Evolutionary conservation across 35 echinoderm and acorn worm genomes (phyloP).

Genomic region (Stichopus chloronotus): DNA sequence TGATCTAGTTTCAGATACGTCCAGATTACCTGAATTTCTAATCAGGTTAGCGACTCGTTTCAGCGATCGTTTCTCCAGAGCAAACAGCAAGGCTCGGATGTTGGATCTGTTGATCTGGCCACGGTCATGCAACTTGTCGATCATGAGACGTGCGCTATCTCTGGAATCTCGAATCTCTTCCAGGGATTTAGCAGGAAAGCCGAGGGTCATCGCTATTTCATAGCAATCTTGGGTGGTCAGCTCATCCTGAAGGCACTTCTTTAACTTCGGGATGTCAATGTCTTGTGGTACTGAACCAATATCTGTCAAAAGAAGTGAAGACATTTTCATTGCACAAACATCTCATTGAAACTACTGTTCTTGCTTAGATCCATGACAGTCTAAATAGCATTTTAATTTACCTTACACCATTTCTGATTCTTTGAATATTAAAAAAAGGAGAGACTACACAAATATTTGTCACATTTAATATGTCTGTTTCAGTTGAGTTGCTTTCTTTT

Average conservation of each 20-base stretch:
- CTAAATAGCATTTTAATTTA: no score
- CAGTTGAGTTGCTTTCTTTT: no score
- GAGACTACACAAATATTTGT: no score
- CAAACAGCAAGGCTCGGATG: conserved; percentile 6
- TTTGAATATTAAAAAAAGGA: no score
- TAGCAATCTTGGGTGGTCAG: neutral
- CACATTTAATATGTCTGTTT: no score
- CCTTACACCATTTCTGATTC: no score
- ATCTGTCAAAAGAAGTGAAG: neutral
- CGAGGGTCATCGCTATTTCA: neutral
- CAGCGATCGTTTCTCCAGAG: neutral
- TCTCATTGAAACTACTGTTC: no score
- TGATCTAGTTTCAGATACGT: neutral
- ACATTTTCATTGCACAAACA: neutral
- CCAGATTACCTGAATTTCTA: neutral
- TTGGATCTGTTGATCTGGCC: neutral
- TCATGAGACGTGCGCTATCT: neutral
- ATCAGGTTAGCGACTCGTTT: conserved; percentile 1
- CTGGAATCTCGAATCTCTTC: neutral
- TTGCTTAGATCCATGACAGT: no score
- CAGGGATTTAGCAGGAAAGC: neutral
- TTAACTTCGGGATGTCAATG: conserved; percentile 8
- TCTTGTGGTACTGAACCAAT: neutral
- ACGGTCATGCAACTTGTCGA: neutral
- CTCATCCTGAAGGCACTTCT: neutral